Percentiles rank a stretch among this genome's conserved stretches.
Conservation (phyloP, 2,888 invertebrate genomes). For the Pycnomerus fuliginosus region DNA sequence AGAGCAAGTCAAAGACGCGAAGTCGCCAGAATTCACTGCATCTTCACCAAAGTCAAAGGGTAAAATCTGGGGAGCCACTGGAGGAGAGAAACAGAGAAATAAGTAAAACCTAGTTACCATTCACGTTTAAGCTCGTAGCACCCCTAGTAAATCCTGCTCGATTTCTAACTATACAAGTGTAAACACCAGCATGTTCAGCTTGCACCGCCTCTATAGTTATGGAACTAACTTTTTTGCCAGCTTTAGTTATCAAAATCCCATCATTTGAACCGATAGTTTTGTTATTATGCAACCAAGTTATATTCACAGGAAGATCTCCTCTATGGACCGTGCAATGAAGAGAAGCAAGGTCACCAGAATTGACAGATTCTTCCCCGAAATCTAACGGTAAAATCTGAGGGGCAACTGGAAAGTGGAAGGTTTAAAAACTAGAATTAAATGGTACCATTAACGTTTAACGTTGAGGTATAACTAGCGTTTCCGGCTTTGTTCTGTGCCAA, state of each 20-base stretch:
- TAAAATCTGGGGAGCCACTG: conserved; percentile 58
- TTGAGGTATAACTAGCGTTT: conserved; percentile 62
- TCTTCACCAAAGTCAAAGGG: conserved; percentile 74
- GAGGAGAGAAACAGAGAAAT: conserved; percentile 21
- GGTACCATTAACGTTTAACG: conserved; percentile 72
- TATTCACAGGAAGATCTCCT: conserved; percentile 74
- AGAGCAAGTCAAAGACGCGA: conserved; percentile 66
- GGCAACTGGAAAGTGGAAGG: conserved; percentile 38
- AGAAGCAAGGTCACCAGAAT: conserved; percentile 42
- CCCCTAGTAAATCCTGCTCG: conserved; percentile 66
- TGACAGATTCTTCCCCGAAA: conserved; percentile 56
- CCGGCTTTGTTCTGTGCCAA: conserved; percentile 68
- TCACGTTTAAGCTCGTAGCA: conserved; percentile 66
- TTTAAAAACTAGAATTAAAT: conserved; percentile 1
- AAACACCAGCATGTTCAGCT: conserved; percentile 58
- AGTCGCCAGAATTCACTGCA: conserved; percentile 70
- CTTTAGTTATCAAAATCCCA: conserved; percentile 57
- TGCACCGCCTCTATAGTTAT: conserved; percentile 60
- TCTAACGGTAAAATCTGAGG: conserved; percentile 59
- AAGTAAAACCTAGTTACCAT: conserved; percentile 56
- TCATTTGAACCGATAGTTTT: conserved; percentile 54
- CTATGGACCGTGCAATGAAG: conserved; percentile 66
- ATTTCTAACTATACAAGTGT: conserved; percentile 58
- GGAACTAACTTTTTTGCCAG: conserved; percentile 63
- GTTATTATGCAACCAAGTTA: conserved; percentile 68